Conservation (phyloP, 35 echinoderm and acorn worm species). For the Stichopus chloronotus region DNA sequence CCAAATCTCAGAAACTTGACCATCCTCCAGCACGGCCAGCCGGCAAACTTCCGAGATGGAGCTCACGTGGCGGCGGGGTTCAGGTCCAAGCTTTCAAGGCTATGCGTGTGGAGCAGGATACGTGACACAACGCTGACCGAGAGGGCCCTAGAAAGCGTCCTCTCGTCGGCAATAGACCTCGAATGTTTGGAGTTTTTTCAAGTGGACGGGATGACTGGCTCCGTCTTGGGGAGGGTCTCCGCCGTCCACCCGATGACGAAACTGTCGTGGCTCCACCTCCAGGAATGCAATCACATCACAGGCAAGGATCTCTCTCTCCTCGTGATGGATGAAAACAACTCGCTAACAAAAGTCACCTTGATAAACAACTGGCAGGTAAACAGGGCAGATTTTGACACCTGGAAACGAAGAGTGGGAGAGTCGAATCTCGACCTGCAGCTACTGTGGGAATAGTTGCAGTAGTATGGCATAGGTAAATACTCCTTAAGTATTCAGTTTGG, state of each 20-base stretch:
- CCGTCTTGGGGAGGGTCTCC: not conserved
- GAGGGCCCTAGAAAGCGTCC: not conserved
- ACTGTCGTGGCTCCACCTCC: not conserved
- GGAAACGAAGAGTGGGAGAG: not conserved
- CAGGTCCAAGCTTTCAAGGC: not conserved
- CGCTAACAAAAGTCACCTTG: constrained; percentile 22
- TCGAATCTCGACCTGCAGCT: constrained; percentile 11
- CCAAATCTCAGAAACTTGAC: constrained; percentile 27
- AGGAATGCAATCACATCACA: constrained; percentile 34
- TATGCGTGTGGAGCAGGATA: constrained; percentile 42
- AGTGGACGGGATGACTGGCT: constrained; percentile 21
- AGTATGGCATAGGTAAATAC: not conserved
- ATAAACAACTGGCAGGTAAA: constrained; percentile 41
- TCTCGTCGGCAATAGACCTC: not conserved
- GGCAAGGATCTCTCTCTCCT: constrained; percentile 21
- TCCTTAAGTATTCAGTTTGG: not conserved
- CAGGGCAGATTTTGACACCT: constrained; percentile 21
- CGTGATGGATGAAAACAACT: constrained; percentile 3
- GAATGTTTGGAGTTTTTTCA: constrained; percentile 12
- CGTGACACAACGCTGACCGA: not conserved
- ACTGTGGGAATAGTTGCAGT: constrained; percentile 9
- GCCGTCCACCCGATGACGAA: not conserved
- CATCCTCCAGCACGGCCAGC: not conserved
- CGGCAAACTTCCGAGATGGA: not conserved
- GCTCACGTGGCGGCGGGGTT: not conserved